These are phyloP conservation scores for Brotula barbata DNA, from an alignment of 2,797 vertebrate species.

Conservation along the genomic window DNA sequence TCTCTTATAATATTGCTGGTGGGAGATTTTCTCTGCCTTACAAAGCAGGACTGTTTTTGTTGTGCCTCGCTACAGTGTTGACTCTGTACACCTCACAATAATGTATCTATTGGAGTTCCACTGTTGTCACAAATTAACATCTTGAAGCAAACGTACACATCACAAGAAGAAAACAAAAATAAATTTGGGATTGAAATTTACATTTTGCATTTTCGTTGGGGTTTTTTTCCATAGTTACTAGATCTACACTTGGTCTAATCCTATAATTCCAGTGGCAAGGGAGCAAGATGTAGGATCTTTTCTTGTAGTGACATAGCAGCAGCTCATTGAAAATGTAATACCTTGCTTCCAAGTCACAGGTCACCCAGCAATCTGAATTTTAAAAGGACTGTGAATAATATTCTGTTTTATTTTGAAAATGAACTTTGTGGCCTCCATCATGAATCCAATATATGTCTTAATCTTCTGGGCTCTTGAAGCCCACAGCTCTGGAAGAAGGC, in stretches of 20 bases:
- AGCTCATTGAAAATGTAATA: conserved; percentile 99
- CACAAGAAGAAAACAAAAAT: conserved; percentile 38
- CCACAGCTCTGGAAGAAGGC: conserved; percentile 90
- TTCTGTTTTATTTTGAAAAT: conserved; percentile 99
- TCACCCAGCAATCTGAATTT: conserved; percentile 99
- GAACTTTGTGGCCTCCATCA: conserved; percentile 99
- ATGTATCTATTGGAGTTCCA: conserved; percentile 35
- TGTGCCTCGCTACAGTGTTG: conserved; percentile 42
- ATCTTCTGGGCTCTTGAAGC: conserved; percentile 98
- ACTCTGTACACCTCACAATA: conserved; percentile 41
- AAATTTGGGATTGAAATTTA: conserved; percentile 28
- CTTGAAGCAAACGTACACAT: conserved; percentile 6
- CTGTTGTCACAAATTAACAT: conserved; percentile 43
- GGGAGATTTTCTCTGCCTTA: conserved; percentile 87
- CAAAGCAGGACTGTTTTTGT: conserved; percentile 69
- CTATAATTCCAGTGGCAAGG: conserved; percentile 80
- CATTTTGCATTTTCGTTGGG: conserved; percentile 46
- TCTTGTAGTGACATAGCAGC: conserved; percentile 81
- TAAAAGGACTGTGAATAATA: conserved; percentile 99
- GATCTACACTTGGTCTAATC: conserved; percentile 68
- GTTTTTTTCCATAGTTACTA: conserved; percentile 50
- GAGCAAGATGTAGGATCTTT: conserved; percentile 80
- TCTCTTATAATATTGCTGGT: conserved; percentile 86
- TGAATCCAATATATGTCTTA: conserved; percentile 99
- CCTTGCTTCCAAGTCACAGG: conserved; percentile 98